Base-by-base conservation (phyloP, 2,888 invertebrate genomes). In the Eulithis testata region DNA sequence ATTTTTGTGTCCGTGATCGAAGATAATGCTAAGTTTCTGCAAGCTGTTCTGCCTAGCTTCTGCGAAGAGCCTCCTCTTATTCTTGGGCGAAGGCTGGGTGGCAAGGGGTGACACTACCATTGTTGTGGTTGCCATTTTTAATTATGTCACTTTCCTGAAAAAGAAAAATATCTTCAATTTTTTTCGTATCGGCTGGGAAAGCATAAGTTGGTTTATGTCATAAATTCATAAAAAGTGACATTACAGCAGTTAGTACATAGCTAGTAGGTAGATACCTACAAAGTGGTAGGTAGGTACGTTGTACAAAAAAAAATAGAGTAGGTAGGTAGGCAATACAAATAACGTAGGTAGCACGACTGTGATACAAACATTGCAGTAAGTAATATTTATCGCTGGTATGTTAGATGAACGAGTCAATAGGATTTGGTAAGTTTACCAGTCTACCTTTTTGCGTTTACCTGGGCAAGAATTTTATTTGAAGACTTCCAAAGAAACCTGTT, bases 21-120 rank as follows among this genome's bases (percentile, higher is more conserved):
- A 92, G 65, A 93, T 91, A 51, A 92, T 85, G 81, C 91, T 91
- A 0, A 93, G 80, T 58, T 89, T 93, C 65, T 92, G 91, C 6
- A 92, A 67, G 50, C 93, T 93, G 76, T 83, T 90, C 76, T 93
- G 93, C 4, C 89, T 80, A n/a, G 92, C 93, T 69, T 93, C 93
- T 0, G 92, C 91, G 68, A 93, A 93, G 0, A 91, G 78, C 2
- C 87, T 76, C 12, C 91, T 76, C 68, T 92, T 92, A 72, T 82
- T 91, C 69, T 92, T 93, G 0, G 92, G 91, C 3, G 91, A 84
- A 0, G 91, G 81, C 71, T 90, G 89, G 3, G 84, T 80, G 45
- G 92, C 92, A 60, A 91, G 75, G 5, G 92, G 92, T 12, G 92
- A 92, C 7, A 89, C 87, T 76, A 92, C 87, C 91, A 91, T 91